Evolutionary conservation across 2,888 invertebrate genomes (phyloP).

Genomic region (Mesorhabditis sp.): DNA sequence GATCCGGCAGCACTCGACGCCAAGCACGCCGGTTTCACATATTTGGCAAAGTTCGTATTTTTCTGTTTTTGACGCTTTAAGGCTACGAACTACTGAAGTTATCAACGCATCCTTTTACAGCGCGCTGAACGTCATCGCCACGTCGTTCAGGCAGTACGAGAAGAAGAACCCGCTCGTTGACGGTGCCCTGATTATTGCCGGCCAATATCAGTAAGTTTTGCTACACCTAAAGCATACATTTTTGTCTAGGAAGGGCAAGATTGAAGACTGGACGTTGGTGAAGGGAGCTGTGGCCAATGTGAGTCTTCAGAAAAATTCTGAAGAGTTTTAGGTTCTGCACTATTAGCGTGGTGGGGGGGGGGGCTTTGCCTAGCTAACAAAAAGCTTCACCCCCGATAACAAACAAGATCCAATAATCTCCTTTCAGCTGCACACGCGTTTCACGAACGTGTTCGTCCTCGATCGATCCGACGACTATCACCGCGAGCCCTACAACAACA

Average conservation of each 20-base stretch:
- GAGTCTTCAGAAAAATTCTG: background rate
- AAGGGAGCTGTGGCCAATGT: background rate
- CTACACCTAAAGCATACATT: background rate
- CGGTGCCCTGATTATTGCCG: background rate
- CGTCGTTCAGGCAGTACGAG: background rate
- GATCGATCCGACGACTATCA: background rate
- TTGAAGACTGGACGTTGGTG: background rate
- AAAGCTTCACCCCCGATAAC: too few species aligned
- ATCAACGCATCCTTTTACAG: background rate
- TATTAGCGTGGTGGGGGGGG: too few species aligned
- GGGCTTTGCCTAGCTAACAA: too few species aligned
- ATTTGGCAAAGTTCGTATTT: background rate
- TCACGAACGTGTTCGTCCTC: background rate
- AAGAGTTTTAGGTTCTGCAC: background rate
- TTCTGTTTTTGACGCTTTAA: background rate
- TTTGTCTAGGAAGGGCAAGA: background rate
- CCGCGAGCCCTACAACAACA: background rate
- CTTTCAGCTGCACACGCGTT: background rate
- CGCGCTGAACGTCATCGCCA: background rate
- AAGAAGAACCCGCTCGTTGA: slow-evolving; percentile 3
- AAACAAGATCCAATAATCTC: too few species aligned
- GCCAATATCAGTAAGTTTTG: background rate
- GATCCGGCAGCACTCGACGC: background rate
- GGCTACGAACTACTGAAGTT: background rate
- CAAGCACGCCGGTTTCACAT: background rate